Conservation (phyloP, 2,888 invertebrate genomes). For the Kuschelorhynchus macadamiae region DNA sequence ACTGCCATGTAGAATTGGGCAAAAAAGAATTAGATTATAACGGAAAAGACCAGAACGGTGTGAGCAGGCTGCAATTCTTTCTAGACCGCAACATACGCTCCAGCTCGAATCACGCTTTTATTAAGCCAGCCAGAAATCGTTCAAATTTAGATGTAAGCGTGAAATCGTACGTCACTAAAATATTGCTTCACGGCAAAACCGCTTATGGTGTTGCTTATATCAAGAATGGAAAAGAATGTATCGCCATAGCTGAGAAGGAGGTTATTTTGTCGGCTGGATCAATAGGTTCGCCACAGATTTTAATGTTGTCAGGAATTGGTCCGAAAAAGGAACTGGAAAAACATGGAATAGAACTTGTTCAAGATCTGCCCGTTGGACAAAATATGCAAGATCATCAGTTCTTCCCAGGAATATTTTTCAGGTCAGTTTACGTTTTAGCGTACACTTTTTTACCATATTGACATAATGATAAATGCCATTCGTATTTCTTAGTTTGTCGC, state of each 20-base stretch:
- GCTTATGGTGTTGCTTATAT: constrained; percentile 58
- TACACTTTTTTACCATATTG: no score
- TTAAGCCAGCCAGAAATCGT: constrained; percentile 24
- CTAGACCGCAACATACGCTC: constrained; percentile 20
- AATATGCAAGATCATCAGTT: constrained; percentile 30
- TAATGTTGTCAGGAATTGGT: constrained; percentile 25
- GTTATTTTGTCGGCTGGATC: constrained; percentile 24
- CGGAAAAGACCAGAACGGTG: constrained; percentile 31
- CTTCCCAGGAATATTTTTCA: constrained; percentile 33
- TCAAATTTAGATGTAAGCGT: constrained; percentile 22
- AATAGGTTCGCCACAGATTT: constrained; percentile 19
- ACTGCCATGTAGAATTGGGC: constrained; percentile 24
- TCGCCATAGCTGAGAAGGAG: constrained; percentile 17
- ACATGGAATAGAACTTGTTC: constrained; percentile 16
- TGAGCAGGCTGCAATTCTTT: constrained; percentile 29
- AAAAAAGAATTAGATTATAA: constrained; percentile 27
- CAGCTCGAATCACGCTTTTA: constrained; percentile 30
- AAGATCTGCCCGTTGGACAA: constrained; percentile 25
- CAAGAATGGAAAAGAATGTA: constrained; percentile 60
- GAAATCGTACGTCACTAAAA: constrained; percentile 19
- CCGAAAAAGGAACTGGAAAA: constrained; percentile 19
- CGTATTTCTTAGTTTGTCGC: no score
- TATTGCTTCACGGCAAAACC: constrained; percentile 11
- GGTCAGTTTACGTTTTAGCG: constrained; percentile 11
- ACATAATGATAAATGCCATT: no score